Percentiles rank a stretch among this genome's conserved stretches.
phyloP scores from a whole-genome alignment of 2,113 vertebrate genomes.

The Gallinago media region DNA sequence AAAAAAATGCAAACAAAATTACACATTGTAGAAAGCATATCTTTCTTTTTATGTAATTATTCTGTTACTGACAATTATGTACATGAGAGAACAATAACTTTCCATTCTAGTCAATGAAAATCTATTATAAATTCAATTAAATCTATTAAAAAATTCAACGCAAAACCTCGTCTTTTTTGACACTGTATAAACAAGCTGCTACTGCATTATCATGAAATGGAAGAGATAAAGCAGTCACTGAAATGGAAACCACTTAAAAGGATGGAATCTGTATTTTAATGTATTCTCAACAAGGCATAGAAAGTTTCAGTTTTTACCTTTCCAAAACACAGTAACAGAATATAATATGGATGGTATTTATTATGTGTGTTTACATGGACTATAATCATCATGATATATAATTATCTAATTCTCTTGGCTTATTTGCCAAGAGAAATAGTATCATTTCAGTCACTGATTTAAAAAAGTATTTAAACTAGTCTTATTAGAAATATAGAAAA shows the following conservation, averaged over 20 bases:
- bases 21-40: neutral
- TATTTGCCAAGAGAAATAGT: neutral
- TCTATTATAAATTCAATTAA: neutral
- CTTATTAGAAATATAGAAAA: neutral
- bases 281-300: neutral
- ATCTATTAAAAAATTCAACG: neutral
- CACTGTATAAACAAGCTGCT: neutral
- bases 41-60: slow-evolving; percentile 4
- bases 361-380: neutral
- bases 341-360: neutral
- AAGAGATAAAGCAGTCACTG: neutral
- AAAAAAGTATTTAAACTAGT: neutral
- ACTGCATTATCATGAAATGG: neutral
- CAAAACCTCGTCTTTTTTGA: neutral
- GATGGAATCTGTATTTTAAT: neutral
- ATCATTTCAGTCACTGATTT: neutral
- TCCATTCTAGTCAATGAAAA: neutral
- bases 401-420: neutral
- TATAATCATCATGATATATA: neutral
- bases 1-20: neutral
- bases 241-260: neutral
- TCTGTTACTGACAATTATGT: neutral
- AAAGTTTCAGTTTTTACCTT: neutral
- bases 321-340: neutral
- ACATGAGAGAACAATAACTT: neutral